Percentiles rank a stretch among this genome's conserved stretches.
phyloP scores from a whole-genome alignment of 2,888 invertebrate species.

The Cinara cedri region DNA sequence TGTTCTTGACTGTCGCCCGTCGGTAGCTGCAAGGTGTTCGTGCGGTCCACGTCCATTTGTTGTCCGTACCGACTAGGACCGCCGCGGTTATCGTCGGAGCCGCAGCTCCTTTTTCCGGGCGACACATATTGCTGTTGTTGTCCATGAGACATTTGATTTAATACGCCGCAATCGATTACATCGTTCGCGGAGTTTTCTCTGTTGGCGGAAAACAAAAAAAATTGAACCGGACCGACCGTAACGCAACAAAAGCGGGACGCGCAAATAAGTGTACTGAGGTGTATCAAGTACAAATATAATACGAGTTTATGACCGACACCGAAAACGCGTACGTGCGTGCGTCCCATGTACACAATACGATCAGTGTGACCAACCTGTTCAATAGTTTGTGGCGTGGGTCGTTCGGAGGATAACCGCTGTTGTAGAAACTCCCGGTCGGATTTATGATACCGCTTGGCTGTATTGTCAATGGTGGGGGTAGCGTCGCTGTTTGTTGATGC shows the following conservation, averaged over 20 bases:
- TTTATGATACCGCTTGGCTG: no score
- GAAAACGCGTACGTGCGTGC: neutral
- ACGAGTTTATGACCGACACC: no score
- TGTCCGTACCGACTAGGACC: slow-evolving; percentile 61
- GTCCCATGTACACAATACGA: neutral
- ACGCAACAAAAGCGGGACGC: neutral
- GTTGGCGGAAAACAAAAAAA: neutral
- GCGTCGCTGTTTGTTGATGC: no score
- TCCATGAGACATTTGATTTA: neutral
- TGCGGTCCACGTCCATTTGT: slow-evolving; percentile 61
- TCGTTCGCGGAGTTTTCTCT: slow-evolving; percentile 24
- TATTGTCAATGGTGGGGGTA: no score
- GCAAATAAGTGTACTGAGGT: no score
- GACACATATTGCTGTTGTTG: neutral
- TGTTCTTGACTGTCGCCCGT: slow-evolving; percentile 64
- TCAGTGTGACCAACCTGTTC: slow-evolving; percentile 1
- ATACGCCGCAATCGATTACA: neutral
- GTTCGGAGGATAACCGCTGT: slow-evolving; percentile 60
- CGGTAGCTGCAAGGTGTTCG: slow-evolving; percentile 60
- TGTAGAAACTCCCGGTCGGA: slow-evolving; percentile 58
- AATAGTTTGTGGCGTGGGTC: neutral
- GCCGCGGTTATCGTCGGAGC: neutral
- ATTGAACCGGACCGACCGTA: neutral
- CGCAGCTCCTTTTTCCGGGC: neutral
- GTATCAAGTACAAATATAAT: no score